Conservation (phyloP, 2,888 invertebrate species). For the Philereme transversata region DNA sequence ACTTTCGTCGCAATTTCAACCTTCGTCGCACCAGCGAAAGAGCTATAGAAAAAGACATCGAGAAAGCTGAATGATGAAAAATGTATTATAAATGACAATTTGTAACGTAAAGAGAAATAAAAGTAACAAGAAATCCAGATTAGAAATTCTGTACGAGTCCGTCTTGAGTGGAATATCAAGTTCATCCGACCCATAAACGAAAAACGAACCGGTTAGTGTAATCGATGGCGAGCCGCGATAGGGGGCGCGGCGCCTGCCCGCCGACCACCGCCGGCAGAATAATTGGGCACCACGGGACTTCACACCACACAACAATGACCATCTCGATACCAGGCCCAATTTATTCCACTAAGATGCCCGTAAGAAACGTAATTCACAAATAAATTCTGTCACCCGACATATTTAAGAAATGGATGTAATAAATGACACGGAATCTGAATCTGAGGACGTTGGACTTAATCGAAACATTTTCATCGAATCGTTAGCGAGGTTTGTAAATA, state of each 20-base stretch:
- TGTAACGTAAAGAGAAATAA: slow-evolving; percentile 41
- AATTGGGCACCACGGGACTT: slow-evolving; percentile 83
- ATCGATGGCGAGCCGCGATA: slow-evolving; percentile 82
- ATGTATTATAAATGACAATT: slow-evolving; percentile 37
- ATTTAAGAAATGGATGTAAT: slow-evolving; percentile 58
- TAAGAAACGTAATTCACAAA: slow-evolving; percentile 53
- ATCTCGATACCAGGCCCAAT: slow-evolving; percentile 40
- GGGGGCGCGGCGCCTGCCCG: slow-evolving; percentile 75
- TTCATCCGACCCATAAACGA: slow-evolving; percentile 71
- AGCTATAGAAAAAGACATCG: slow-evolving; percentile 18
- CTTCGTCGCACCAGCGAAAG: slow-evolving; percentile 19
- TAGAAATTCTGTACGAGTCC: slow-evolving; percentile 52
- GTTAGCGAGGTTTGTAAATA: slow-evolving; percentile 31
- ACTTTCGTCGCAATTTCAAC: slow-evolving; percentile 22
- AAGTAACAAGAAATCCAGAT: slow-evolving; percentile 43
- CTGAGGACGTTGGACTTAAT: slow-evolving; percentile 55
- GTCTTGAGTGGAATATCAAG: slow-evolving; percentile 52
- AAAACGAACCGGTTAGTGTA: slow-evolving; percentile 74
- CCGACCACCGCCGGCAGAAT: slow-evolving; percentile 77
- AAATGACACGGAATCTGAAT: slow-evolving; percentile 63
- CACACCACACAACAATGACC: slow-evolving; percentile 69
- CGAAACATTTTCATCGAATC: slow-evolving; percentile 53
- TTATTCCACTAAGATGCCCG: slow-evolving; percentile 42
- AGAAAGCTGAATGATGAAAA: slow-evolving; percentile 21
- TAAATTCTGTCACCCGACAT: slow-evolving; percentile 60